Percentiles rank a stretch among this genome's conserved stretches.
These are phyloP conservation scores for Clarias fuscus DNA, from an alignment of 2,797 vertebrate genomes.

Conservation along the genomic window DNA sequence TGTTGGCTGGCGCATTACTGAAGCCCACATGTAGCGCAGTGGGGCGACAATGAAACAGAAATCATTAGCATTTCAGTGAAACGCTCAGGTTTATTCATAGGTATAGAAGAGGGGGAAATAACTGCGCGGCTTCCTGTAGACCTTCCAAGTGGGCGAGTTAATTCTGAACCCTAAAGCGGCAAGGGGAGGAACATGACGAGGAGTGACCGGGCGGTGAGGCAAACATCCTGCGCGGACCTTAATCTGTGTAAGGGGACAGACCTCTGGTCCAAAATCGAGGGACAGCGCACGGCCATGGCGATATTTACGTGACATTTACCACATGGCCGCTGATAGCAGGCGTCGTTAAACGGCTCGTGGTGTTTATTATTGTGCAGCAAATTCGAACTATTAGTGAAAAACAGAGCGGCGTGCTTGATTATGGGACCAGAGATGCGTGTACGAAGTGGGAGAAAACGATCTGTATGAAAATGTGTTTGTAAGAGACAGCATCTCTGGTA, in stretches of 20 bases:
- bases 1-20: slow-evolving; percentile 41
- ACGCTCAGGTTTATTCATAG: slow-evolving; percentile 60
- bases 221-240: slow-evolving; percentile 36
- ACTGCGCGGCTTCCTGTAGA: slow-evolving; percentile 43
- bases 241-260: slow-evolving; percentile 6
- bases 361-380: slow-evolving; percentile 55
- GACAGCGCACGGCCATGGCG: slow-evolving; percentile 21
- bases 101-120: slow-evolving; percentile 24
- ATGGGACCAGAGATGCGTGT: background rate
- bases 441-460: background rate
- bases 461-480: background rate
- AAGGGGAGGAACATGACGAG: slow-evolving; percentile 7
- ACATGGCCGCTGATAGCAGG: slow-evolving; percentile 46
- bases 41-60: slow-evolving; percentile 62
- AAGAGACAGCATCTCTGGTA: slow-evolving; percentile 10
- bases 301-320: slow-evolving; percentile 52
- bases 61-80: slow-evolving; percentile 69
- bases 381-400: slow-evolving; percentile 21
- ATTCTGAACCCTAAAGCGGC: slow-evolving; percentile 28
- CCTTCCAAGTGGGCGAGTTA: slow-evolving; percentile 48
- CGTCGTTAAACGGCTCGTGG: slow-evolving; percentile 34
- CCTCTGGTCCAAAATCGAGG: slow-evolving; percentile 9
- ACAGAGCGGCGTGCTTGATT: background rate
- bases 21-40: slow-evolving; percentile 47
- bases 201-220: slow-evolving; percentile 1